Evolutionary conservation across 2,113 vertebrate genomes (phyloP), one percentile per base, ranked within the genome.

Genomic region (Prietella phreatophila): DNA sequence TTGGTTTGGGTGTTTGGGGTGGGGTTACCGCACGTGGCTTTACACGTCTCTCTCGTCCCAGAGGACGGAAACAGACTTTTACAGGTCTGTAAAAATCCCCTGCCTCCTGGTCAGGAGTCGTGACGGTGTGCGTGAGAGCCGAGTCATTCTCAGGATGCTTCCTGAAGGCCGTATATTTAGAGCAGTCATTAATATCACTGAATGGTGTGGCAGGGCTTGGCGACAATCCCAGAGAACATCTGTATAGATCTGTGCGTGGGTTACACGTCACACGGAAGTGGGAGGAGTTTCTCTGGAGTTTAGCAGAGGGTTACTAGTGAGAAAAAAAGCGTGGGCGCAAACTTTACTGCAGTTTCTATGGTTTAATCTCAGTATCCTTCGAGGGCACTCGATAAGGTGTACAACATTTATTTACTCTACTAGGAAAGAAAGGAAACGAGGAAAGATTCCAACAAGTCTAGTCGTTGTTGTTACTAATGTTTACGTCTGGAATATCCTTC

Each of bases 61-160:
- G 85, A 60, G 33, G 81, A 90, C 30, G 85, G 85, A 90, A 87
- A 85, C 88, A 90, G 86, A 84, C 76, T 76, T 80, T 87, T 90
- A 87, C 86, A 80, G 85, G 33, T 69, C 78, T 85, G 87, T 90
- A 83, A 90, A 87, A 85, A 69, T 82, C 63, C 82, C 61, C 39
- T 47, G 42, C 82, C 76, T 85, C 76, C 76, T 85, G 84, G 36
- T 69, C 75, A 79, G 85, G 56, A 82, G 30, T 25, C 33, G 65
- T 73, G 80, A 63, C n/a, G 55, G 30, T 10, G 65, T 53, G 42
- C 78, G 83, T 81, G 78, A 33, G 42, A 69, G 65, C n/a, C 11
- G 36, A 73, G 73, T n/a, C 73, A 50, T 50, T 76, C 42, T 27
- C 73, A 50, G 10, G 10, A 76, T 5, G 42, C 3, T 47, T 14